Conservation (phyloP, 2,797 vertebrate species). For the Lycodopsis pacificus region DNA sequence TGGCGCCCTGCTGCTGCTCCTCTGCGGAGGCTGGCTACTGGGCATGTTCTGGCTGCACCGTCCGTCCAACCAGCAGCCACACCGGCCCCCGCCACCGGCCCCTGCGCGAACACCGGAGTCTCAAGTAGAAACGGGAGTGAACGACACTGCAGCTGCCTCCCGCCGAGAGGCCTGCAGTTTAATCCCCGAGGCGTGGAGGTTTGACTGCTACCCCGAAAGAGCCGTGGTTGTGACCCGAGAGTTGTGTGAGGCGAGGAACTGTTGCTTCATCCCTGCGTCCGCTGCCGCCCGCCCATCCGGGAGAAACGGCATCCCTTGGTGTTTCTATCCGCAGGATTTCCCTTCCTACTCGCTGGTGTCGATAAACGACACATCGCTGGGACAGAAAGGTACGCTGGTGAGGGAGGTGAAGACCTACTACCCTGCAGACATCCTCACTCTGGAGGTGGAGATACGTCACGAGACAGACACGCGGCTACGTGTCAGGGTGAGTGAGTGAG, state of each 20-base stretch:
- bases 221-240: conserved; percentile 84
- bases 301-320: conserved; percentile 87
- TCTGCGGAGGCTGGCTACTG: conserved; percentile 81
- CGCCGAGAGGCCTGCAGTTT: conserved; percentile 71
- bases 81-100: conserved; percentile 62
- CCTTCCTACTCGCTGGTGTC: conserved; percentile 87
- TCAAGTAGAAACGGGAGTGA: background rate
- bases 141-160: background rate
- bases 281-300: conserved; percentile 12
- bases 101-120: background rate
- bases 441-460: conserved; percentile 84
- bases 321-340: conserved; percentile 89
- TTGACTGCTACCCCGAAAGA: conserved; percentile 91
- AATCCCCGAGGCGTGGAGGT: conserved; percentile 82
- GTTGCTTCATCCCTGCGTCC: conserved; percentile 85
- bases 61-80: conserved; percentile 48
- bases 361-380: conserved; percentile 79
- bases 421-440: conserved; percentile 83
- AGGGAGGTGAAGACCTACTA: conserved; percentile 87
- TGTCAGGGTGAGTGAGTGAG: conserved; percentile 85
- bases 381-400: conserved; percentile 82
- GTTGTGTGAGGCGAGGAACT: conserved; percentile 87
- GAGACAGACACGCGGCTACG: conserved; percentile 86
- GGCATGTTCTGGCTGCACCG: conserved; percentile 82
- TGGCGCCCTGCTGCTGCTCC: conserved; percentile 78